Base-by-base conservation (phyloP, 2,797 vertebrate genomes). In the Mormyrus proboscirostris region DNA sequence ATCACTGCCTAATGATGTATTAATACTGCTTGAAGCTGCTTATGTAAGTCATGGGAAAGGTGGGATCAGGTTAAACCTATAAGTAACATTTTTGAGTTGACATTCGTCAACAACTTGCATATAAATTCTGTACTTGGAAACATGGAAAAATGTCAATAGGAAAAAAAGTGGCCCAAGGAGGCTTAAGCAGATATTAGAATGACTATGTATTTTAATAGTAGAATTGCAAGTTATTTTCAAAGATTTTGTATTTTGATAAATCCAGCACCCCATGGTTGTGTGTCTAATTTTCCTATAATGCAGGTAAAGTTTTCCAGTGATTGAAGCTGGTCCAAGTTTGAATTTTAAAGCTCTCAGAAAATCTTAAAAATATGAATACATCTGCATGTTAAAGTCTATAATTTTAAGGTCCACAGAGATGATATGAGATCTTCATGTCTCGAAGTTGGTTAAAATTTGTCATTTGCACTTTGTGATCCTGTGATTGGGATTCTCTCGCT, bases 1-100 rank as follows among this genome's bases (percentile, higher is more conserved):
- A 85, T 85, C 47, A 22, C 76, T 82, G 41, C 41, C 41, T 82
- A 82, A 82, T 79, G 38, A 79, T 47, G 76, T 82, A 82, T 82
- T 44, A 82, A 82, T 47, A 22, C 41, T n/a, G 76, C 76, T 44
- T 44, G 16, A 82, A n/a, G 76, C 41, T 47, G 41, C 38, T 82
- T 82, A 82, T 82, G 19, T 82, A 47, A 82, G 38, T 82, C 47
- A 47, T 8, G 38, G 76, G 41, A 9, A 47, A n/a, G 76, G 16
- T 22, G 41, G 16, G 76, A 44, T 47, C 38, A 19, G 38, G 14
- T 82, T 82, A 82, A 82, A 82, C 19, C 38, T 47, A n/a, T 19
- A 44, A 82, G 41, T 82, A 47, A 44, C 33, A n/a, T 82, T 33
- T 76, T 76, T 44, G 6, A 47, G 38, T 47, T 47, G 41, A 19